phyloP scores from a whole-genome alignment of 1,140 invertebrate genomes.

The Drosophila pandora region DNA sequence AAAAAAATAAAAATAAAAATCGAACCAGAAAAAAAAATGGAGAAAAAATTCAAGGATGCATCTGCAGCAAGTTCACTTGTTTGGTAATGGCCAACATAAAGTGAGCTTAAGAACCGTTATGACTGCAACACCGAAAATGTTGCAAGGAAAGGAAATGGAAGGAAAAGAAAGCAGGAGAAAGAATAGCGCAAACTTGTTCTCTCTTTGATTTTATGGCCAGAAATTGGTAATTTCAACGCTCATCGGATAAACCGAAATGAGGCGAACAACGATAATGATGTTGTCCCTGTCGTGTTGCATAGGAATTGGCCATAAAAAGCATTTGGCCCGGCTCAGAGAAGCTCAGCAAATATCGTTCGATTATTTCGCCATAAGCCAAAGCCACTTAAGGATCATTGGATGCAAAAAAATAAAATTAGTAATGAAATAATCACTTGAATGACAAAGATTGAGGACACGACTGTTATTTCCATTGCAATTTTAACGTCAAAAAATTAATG shows the following conservation, averaged over 20 bases:
- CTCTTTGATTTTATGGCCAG: conserved; percentile 75
- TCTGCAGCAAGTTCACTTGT: conserved; percentile 24
- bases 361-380: conserved; percentile 67
- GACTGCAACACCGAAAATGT: conserved; percentile 46
- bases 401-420: too few relatives aligned
- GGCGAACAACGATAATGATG: conserved; percentile 31
- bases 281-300: conserved; percentile 60
- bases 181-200: conserved; percentile 69
- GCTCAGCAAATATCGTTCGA: conserved; percentile 73
- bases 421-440: conserved; percentile 1
- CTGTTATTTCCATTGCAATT: conserved; percentile 20
- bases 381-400: conserved; percentile 50
- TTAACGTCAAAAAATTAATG: conserved; percentile 36
- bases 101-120: conserved; percentile 76
- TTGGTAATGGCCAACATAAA: conserved; percentile 74
- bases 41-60: conserved; percentile 8
- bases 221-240: conserved; percentile 76
- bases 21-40: neutral
- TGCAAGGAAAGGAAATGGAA: conserved; percentile 12
- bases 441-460: conserved; percentile 9
- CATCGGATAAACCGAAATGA: conserved; percentile 50
- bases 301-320: conserved; percentile 77
- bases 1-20: neutral
- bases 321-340: conserved; percentile 72
- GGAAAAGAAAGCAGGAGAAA: conserved; percentile 2